phyloP scores from a whole-genome alignment of 2,888 invertebrate species.

The Anarsia innoxiella region DNA sequence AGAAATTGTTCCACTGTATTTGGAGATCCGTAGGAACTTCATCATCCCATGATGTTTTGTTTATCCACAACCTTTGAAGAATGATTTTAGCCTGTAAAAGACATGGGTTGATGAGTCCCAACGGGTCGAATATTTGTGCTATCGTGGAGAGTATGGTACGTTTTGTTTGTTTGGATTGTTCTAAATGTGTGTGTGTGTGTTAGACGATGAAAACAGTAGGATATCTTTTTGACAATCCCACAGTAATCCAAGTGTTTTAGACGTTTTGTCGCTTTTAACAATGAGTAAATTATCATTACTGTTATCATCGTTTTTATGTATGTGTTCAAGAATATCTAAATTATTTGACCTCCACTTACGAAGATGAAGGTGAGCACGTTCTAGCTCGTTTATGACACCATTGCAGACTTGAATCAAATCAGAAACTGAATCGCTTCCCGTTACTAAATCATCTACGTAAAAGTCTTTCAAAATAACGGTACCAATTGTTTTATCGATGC shows the following conservation, averaged over 20 bases:
- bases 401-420: neutral
- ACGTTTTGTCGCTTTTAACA: neutral
- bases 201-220: neutral
- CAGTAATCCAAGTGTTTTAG: neutral
- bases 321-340: neutral
- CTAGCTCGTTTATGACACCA: neutral
- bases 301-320: neutral
- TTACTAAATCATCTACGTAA: neutral
- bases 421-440: neutral
- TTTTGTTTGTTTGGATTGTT: neutral
- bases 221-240: neutral
- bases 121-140: slow-evolving; percentile 15
- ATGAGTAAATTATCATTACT: neutral
- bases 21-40: slow-evolving; percentile 5
- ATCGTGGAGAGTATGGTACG: slow-evolving; percentile 9
- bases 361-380: neutral
- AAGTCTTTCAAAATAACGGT: neutral
- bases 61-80: slow-evolving; percentile 13
- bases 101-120: slow-evolving; percentile 12
- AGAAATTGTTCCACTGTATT: slow-evolving; percentile 3
- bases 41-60: slow-evolving; percentile 14
- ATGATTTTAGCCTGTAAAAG: slow-evolving; percentile 12
- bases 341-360: neutral
- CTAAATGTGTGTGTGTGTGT: neutral
- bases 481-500: no score